A percentile compares a stretch with the other conserved stretches of the same genome.
Evolutionary conservation across 2,797 vertebrate species (phyloP).

Genomic region (Rhynchonycteris naso): DNA sequence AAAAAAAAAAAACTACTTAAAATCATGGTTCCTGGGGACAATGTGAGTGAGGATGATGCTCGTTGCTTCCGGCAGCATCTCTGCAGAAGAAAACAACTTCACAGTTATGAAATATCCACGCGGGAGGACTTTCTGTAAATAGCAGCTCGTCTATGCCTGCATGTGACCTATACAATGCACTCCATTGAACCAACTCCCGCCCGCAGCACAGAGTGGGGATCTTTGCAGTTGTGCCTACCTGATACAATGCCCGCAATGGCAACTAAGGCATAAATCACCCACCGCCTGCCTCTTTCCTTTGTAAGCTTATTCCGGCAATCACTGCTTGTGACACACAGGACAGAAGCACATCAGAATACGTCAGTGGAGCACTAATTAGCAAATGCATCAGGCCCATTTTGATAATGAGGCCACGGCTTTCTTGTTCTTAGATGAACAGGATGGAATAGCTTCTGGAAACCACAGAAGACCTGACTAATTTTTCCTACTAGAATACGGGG

Average conservation of each 20-base stretch:
- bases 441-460: conserved; percentile 38
- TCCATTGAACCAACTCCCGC: not conserved
- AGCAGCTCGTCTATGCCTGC: not conserved
- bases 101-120: not conserved
- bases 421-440: conserved; percentile 9
- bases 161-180: not conserved
- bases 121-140: not conserved
- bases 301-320: conserved; percentile 33
- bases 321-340: not conserved
- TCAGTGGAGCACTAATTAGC: conserved; percentile 67
- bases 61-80: not conserved
- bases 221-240: not conserved
- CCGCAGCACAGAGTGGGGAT: accelerated
- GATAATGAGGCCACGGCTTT: conserved; percentile 57
- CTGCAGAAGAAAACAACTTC: not conserved
- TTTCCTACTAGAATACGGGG: not conserved
- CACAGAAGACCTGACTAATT: not conserved
- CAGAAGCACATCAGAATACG: conserved; percentile 39
- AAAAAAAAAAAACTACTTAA: not conserved
- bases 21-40: not conserved
- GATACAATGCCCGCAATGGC: not conserved
- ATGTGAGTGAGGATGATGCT: not conserved
- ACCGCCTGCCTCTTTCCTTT: conserved; percentile 63
- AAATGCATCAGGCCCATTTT: conserved; percentile 56
- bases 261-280: not conserved